Evolutionary conservation across 2,888 invertebrate species (phyloP).

Genomic region (Macaria notata): DNA sequence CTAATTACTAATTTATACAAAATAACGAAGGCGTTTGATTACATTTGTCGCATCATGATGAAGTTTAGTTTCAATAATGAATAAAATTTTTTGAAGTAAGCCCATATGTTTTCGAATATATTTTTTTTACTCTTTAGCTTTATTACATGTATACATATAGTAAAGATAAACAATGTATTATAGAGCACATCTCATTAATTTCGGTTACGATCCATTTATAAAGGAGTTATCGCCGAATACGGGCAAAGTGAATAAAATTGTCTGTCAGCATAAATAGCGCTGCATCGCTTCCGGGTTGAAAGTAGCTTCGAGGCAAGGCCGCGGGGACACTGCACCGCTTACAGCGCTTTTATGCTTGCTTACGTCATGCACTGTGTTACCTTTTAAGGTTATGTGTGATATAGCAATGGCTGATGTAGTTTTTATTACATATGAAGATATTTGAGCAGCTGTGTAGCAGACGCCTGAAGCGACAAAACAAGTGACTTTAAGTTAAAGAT

Average conservation of each 20-base stretch:
- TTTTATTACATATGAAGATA: no score
- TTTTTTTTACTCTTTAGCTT: no score
- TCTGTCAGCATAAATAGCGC: conserved; percentile 44
- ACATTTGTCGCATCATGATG: no score
- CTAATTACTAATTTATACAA: no score
- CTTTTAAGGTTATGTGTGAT: conserved; percentile 24
- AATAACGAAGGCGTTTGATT: no score
- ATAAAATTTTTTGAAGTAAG: no score
- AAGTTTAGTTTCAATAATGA: no score
- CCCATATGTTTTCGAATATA: no score
- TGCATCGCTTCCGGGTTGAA: conserved; percentile 68
- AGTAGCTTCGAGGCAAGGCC: conserved; percentile 70
- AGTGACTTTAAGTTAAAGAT: no score
- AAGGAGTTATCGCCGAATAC: conserved; percentile 40
- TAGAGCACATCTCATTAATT: conserved; percentile 29
- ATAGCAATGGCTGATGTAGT: conserved; percentile 10
- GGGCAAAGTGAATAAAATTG: conserved; percentile 50
- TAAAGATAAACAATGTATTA: conserved; percentile 23
- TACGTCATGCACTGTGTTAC: conserved; percentile 35
- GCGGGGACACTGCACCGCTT: conserved; percentile 56
- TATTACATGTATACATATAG: no score
- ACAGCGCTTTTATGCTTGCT: conserved; percentile 45
- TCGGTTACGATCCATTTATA: conserved; percentile 34
- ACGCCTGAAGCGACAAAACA: no score
- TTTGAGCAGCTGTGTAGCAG: no score